phyloP scores from a whole-genome alignment of 2,797 vertebrate species.

The Scyliorhinus canicula region DNA sequence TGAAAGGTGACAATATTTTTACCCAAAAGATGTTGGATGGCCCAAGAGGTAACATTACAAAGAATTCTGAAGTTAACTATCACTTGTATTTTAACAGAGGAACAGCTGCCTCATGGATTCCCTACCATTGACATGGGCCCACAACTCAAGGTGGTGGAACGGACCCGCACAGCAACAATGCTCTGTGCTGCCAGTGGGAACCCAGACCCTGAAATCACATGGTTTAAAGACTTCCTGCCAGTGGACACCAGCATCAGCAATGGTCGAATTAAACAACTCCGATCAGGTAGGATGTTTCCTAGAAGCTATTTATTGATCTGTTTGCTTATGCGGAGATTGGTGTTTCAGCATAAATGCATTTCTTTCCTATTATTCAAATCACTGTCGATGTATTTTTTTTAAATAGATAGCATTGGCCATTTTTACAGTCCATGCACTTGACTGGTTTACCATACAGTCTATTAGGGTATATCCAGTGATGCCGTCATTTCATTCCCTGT shows the following conservation, averaged over 20 bases:
- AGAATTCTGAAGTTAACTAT: background rate
- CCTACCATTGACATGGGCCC: conserved; percentile 95
- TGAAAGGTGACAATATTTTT: background rate
- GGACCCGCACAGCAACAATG: conserved; percentile 90
- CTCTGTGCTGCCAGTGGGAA: conserved; percentile 89
- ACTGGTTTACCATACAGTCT: background rate
- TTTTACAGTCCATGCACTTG: background rate
- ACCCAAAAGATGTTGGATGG: background rate
- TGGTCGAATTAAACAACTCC: conserved; percentile 89
- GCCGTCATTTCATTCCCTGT: background rate
- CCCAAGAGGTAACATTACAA: background rate
- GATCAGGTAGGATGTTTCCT: conserved; percentile 73
- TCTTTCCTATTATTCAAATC: background rate
- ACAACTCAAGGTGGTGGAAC: conserved; percentile 93
- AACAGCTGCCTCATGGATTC: conserved; percentile 86
- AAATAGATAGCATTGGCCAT: background rate
- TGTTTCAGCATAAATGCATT: background rate
- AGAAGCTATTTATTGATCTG: background rate
- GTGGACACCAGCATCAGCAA: conserved; percentile 83
- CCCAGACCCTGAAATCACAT: conserved; percentile 92
- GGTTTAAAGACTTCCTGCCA: conserved; percentile 96
- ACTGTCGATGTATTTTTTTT: background rate
- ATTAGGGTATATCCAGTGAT: background rate
- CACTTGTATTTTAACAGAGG: conserved; percentile 63
- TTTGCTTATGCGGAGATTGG: background rate